phyloP scores from a whole-genome alignment of 2,797 vertebrate genomes.

The Falco naumanni region DNA sequence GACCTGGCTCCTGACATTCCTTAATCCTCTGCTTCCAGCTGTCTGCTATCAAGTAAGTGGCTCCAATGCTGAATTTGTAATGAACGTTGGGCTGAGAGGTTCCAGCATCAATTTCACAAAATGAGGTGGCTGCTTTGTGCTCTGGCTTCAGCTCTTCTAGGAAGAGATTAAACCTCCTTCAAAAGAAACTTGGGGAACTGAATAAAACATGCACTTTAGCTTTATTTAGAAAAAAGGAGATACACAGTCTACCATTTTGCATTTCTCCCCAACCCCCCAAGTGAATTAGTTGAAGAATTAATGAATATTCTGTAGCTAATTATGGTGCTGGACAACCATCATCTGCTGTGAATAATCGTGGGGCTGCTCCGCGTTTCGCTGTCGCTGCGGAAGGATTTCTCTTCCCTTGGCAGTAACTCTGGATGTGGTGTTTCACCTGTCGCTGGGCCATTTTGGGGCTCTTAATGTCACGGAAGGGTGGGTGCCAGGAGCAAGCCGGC shows the following conservation, averaged over 20 bases:
- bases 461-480: neutral
- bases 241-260: neutral
- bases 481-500: neutral
- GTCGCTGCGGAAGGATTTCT: fast-evolving
- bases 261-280: neutral
- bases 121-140: neutral
- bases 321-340: neutral
- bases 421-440: neutral
- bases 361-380: fast-evolving
- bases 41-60: neutral
- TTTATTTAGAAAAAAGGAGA: neutral
- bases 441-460: neutral
- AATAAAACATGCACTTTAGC: neutral
- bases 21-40: neutral
- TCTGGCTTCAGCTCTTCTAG: neutral
- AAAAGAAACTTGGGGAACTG: neutral
- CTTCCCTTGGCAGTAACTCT: neutral
- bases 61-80: neutral
- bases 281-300: neutral
- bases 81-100: neutral
- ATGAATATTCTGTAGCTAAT: slow-evolving; percentile 36
- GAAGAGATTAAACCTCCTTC: neutral
- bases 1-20: neutral
- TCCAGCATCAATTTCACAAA: neutral
- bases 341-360: neutral